Evolutionary conservation across 2,797 vertebrate genomes (phyloP).

Genomic region (Octomys mimax): DNA sequence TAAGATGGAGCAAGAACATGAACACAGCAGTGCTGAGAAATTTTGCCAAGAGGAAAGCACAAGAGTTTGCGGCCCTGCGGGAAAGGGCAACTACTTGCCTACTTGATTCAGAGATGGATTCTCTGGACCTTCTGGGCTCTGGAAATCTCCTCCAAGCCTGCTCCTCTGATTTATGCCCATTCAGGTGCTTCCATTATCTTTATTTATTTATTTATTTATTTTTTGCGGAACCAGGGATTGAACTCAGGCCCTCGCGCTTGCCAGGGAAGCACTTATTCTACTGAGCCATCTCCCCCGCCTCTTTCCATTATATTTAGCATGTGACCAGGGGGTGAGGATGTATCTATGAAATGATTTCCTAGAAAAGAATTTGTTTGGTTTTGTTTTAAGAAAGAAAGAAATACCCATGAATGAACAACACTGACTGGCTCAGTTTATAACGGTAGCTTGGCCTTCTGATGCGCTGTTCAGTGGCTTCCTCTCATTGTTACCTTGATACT

Average conservation of each 20-base stretch:
- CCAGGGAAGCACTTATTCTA: too few relatives aligned
- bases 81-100: background rate
- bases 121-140: background rate
- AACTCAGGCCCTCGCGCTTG: too few relatives aligned
- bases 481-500: constrained; percentile 51
- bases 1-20: background rate
- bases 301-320: background rate
- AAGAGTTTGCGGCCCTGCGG: background rate
- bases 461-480: constrained; percentile 30
- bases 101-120: background rate
- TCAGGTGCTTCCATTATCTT: background rate
- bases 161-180: background rate
- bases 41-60: constrained; percentile 3
- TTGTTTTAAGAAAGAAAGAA: background rate
- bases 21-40: background rate
- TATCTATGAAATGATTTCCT: background rate
- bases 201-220: too few relatives aligned
- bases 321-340: background rate
- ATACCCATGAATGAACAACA: background rate
- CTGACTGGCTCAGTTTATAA: background rate
- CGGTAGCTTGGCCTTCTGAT: constrained; percentile 2
- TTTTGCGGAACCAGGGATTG: too few relatives aligned
- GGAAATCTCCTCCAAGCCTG: background rate
- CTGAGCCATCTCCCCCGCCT: too few relatives aligned
- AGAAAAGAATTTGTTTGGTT: background rate